Evolutionary conservation across 1,140 invertebrate species (phyloP).

Genomic region (Orius insidiosus): DNA sequence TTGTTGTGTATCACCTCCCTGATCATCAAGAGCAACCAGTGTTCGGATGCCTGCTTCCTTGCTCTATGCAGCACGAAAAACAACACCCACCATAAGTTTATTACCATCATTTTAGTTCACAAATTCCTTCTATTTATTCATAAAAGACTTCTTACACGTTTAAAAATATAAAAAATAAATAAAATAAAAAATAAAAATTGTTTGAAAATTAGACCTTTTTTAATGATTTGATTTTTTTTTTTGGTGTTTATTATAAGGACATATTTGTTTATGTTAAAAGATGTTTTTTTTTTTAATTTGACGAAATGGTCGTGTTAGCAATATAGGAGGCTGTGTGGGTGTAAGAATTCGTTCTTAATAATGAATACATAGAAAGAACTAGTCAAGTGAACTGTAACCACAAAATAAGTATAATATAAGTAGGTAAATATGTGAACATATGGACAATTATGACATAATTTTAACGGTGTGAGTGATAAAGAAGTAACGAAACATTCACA

Average conservation of each 20-base stretch:
- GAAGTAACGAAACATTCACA: conserved; percentile 15
- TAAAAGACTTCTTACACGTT: conserved; percentile 15
- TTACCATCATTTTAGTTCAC: conserved; percentile 2
- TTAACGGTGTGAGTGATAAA: conserved; percentile 11
- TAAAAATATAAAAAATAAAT: no score
- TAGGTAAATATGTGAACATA: no score
- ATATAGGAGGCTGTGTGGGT: no score
- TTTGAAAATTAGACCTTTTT: no score
- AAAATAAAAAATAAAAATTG: no score
- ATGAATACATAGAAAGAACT: conserved; percentile 15
- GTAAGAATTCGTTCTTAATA: conserved; percentile 13
- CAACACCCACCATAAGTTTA: conserved; percentile 23
- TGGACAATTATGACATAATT: conserved; percentile 9
- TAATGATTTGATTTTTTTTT: no score
- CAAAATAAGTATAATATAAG: no score
- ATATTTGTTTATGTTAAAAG: no score
- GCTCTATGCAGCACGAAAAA: conserved; percentile 69
- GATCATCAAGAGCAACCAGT: conserved; percentile 96
- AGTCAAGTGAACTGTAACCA: conserved; percentile 9
- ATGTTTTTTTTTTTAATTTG: not conserved
- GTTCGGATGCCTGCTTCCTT: conserved; percentile 98
- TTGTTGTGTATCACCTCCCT: conserved; percentile 74
- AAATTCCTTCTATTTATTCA: conserved; percentile 16
- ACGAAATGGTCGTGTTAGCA: not conserved
- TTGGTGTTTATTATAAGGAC: no score